A percentile compares a stretch with the other conserved stretches of the same genome.
Conservation (phyloP, 2,113 vertebrate species). For the Micronycteris hirsuta region DNA sequence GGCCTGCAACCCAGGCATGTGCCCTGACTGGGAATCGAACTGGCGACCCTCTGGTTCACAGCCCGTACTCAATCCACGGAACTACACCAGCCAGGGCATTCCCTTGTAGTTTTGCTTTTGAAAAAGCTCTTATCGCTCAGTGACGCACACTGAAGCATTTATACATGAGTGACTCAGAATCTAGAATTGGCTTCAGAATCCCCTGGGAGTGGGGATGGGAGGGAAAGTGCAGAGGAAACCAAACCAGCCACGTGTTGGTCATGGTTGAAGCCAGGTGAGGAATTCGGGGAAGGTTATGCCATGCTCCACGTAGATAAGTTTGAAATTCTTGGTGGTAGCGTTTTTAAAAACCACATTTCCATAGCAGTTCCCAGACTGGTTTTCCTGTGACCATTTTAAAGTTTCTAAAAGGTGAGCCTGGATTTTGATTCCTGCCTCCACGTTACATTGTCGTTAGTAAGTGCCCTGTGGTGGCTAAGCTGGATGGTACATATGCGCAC, state of each 20-base stretch:
- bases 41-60: too few species aligned
- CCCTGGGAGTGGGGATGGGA: background rate
- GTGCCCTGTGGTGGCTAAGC: fast-evolving
- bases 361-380: background rate
- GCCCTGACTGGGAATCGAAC: too few species aligned
- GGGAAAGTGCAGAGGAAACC: background rate
- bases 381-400: background rate
- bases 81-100: too few species aligned
- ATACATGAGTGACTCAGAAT: background rate
- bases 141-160: background rate
- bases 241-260: background rate
- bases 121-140: background rate
- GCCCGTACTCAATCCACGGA: too few species aligned
- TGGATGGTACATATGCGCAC: fast-evolving
- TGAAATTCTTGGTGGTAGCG: background rate
- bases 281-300: background rate
- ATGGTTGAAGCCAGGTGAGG: background rate
- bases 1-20: too few species aligned
- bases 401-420: background rate
- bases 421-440: background rate
- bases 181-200: background rate
- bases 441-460: background rate
- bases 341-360: background rate
- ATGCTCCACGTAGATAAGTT: background rate
- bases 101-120: background rate